Evolutionary conservation across 2,888 invertebrate species (phyloP), one percentile per base, ranked within the genome.

Genomic region (Leptinotarsa rubiginosa): DNA sequence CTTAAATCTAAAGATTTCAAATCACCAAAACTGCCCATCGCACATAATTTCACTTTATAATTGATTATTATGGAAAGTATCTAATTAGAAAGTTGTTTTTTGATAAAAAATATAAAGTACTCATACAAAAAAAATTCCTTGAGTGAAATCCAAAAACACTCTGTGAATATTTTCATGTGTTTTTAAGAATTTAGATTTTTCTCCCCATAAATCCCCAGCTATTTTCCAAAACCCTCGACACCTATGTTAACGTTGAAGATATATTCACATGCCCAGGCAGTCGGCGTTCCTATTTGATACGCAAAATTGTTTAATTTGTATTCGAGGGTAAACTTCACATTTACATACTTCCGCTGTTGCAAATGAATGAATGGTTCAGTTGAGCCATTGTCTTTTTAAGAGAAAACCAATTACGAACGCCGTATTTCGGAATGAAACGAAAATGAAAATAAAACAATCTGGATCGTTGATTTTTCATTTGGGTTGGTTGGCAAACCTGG

Each of bases 291-390:
- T 65, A 31, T 78, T 78, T 76, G 76, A 78, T 76, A 74, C 75
- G 50, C 64, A 41, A 67, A 66, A 73, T 69, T 72, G 75, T 76
- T 76, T 75, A 73, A 76, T 76, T 78, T 76, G 73, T 73, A 78
- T 76, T 76, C 71, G 65, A 76, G 71, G 72, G 75, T 73, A 71
- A 73, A 72, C 71, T 72, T 62, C 69, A 71, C 67, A 76, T 78
- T 75, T 75, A 75, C 76, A 78, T 76, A 78, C 72, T 76, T 76
- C 76, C 76, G 70, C 56, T 67, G 31, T 56, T 54, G 64, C 69
- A 67, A 74, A 70, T 65, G 65, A 73, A 74, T 67, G 72, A 73
- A 74, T 65, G 69, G 54, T 49, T 69, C 31, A 47, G 69, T 41
- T 62, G 31, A 31, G 62, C 62, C n/a, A 62, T 62, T 62, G 62